Base-by-base conservation (phyloP, 2,113 vertebrate genomes). In the Lucifuga dentata region DNA sequence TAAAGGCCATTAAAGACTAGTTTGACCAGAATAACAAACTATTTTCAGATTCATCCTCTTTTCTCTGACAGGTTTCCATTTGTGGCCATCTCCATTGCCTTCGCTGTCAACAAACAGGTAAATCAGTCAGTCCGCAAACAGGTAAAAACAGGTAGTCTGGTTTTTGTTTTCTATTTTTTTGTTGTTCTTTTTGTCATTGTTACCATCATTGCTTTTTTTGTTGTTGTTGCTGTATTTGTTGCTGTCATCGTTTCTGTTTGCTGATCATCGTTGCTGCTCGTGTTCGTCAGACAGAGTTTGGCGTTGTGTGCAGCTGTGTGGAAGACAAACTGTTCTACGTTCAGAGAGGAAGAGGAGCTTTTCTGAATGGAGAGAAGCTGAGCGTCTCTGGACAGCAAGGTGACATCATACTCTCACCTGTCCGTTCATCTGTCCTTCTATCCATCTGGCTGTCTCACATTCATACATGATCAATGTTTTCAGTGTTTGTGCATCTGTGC, bases 71-170 rank as follows among this genome's bases (percentile, higher is more conserved):
- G 88, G 64, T 96, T 96, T 92, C 95, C 95, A 12, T 96, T 97
- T 86, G 94, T 97, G 76, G 95, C 95, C 68, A 90, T 97, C 83
- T 97, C 95, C 19, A 94, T 96, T 73, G 95, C 94, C 83, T 95
- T 97, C 88, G 86, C 93, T 44, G 93, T 97, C 70, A 94, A 94
- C 77, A 96, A 95, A 88, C 89, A 96, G 95, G 95, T 96, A 93
- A 36, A 41, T 13, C 29, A 29, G 26, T 29, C 26, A 29, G 26
- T 29, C 26, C 3, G 26, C 26, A 3, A 29, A 7, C 32, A 44
- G 7, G 19, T 6, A 2, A 49, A 12, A 3, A 9, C 3, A 36
- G 32, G 11, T 52, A 32, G 13, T 20, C 13, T 8, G 20, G 5
- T 20, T 4, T 11, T 11, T 3, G 41, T 33, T 36, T 23, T 5